These are phyloP conservation scores for Sesamia nonagrioides DNA, from an alignment of 1,140 invertebrate genomes.

Conservation along the genomic window DNA sequence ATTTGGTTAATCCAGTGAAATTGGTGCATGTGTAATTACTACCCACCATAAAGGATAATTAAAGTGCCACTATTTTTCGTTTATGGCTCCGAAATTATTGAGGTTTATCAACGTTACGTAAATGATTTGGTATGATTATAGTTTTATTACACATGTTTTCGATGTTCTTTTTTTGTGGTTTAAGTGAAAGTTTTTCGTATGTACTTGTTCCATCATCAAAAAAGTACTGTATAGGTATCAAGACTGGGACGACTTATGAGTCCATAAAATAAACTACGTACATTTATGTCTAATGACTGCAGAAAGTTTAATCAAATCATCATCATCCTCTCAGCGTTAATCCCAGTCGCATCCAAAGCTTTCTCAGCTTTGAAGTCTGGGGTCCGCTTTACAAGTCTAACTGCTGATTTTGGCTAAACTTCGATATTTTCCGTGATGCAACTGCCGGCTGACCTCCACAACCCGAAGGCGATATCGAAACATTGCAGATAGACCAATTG, in stretches of 20 bases:
- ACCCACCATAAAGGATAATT: constrained; percentile 43
- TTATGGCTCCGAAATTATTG: constrained; percentile 44
- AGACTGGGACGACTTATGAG: not conserved
- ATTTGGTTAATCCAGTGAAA: constrained; percentile 78
- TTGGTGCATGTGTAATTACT: constrained; percentile 63
- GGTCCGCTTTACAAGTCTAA: no score
- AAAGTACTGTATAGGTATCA: not conserved
- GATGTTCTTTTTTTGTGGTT: constrained; percentile 16
- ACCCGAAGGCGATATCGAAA: no score
- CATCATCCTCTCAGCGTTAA: no score
- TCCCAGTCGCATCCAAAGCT: no score
- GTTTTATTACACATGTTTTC: constrained; percentile 41
- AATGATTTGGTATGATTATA: constrained; percentile 39
- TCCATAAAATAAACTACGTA: no score
- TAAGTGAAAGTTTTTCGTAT: constrained; percentile 21
- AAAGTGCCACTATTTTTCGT: constrained; percentile 44
- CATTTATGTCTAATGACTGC: no score
- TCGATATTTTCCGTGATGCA: no score
- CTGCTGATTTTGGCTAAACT: no score
- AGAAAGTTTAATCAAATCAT: no score
- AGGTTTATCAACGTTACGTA: constrained; percentile 38
- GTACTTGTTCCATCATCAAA: not conserved
- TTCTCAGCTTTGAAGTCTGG: no score
- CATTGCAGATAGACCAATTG: no score
- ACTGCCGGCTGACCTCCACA: no score